Conservation (phyloP, 2,888 invertebrate species). For the Dicycla oo region DNA sequence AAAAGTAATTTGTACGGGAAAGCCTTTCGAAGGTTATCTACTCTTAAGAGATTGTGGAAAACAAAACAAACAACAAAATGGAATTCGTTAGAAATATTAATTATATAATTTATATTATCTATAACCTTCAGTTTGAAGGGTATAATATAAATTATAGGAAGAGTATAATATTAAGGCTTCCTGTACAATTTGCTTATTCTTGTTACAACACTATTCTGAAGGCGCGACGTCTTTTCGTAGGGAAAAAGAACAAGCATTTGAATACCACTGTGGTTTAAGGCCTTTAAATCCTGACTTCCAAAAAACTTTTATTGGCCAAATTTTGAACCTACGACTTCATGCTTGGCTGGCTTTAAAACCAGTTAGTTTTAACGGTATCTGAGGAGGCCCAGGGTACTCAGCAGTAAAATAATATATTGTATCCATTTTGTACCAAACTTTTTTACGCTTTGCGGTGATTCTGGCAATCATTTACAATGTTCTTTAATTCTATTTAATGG, state of each 20-base stretch:
- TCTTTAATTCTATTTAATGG: constrained; percentile 36
- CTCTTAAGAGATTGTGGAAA: too few relatives aligned
- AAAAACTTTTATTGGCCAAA: neutral
- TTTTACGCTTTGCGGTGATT: neutral
- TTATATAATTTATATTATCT: too few relatives aligned
- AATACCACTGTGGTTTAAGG: neutral
- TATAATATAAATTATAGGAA: too few relatives aligned
- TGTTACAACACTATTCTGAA: too few relatives aligned
- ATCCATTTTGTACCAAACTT: neutral
- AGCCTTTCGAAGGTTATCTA: too few relatives aligned
- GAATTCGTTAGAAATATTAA: too few relatives aligned
- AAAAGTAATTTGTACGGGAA: too few relatives aligned
- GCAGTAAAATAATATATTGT: neutral
- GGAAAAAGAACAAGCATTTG: neutral
- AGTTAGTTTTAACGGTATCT: neutral
- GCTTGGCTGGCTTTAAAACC: neutral
- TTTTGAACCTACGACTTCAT: neutral
- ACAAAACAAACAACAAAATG: too few relatives aligned
- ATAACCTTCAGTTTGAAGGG: too few relatives aligned
- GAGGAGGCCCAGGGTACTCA: neutral
- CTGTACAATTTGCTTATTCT: too few relatives aligned
- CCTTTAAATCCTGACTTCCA: neutral
- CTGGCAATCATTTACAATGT: constrained; percentile 19
- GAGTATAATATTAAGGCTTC: too few relatives aligned
- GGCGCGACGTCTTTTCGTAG: too few relatives aligned